Evolutionary conservation across 2,797 vertebrate species (phyloP).

Genomic region (Monodelphis domestica): DNA sequence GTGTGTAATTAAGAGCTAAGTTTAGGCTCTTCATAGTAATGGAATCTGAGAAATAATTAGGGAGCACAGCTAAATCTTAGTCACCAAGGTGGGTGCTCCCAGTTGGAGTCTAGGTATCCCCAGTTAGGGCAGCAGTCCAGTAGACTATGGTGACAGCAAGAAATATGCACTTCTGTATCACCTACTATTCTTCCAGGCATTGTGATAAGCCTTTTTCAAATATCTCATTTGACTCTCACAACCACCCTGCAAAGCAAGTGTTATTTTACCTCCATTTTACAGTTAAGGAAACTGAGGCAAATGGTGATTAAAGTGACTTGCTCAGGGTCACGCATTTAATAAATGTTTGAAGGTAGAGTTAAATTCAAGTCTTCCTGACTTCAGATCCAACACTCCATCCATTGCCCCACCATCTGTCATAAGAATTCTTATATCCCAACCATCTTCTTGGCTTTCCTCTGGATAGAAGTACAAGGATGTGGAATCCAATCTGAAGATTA

Average conservation of each 20-base stretch:
- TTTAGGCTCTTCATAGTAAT: background rate
- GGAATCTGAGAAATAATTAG: background rate
- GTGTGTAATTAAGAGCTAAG: background rate
- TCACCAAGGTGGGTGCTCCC: background rate
- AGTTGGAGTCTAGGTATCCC: background rate
- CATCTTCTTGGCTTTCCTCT: slow-evolving; percentile 37
- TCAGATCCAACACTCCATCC: background rate
- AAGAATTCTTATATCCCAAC: background rate
- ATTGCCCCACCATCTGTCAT: background rate
- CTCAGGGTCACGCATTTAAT: background rate
- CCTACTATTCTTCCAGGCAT: background rate
- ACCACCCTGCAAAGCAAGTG: background rate
- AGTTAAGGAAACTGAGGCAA: background rate
- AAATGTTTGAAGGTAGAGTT: background rate
- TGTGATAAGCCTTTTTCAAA: background rate
- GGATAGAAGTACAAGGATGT: slow-evolving; percentile 94
- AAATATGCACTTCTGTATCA: background rate
- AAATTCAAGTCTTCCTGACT: background rate
- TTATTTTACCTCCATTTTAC: background rate
- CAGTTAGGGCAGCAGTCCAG: background rate
- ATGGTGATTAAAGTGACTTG: background rate
- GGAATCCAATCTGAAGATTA: slow-evolving; percentile 91
- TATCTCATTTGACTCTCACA: background rate
- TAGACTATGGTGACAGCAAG: background rate
- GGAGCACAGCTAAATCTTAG: background rate